A percentile compares a stretch with the other conserved stretches of the same genome.
Evolutionary conservation across 2,888 invertebrate species (phyloP).

Genomic region (Ypsolopha sequella): DNA sequence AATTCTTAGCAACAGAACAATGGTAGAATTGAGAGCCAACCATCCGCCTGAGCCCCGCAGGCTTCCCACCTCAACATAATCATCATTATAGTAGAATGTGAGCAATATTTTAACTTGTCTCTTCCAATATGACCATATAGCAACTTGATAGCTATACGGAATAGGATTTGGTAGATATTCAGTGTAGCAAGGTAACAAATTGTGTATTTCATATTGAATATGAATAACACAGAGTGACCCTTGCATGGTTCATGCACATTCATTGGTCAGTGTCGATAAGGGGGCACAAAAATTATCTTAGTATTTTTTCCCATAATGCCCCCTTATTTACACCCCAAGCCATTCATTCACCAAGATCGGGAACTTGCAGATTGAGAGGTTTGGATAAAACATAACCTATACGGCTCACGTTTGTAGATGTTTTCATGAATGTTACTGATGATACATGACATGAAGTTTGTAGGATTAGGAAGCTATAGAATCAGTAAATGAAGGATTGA

Average conservation of each 20-base stretch:
- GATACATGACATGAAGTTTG: not conserved
- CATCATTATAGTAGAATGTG: no score
- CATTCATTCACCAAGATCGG: not conserved
- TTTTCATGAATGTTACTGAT: not conserved
- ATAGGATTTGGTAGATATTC: constrained; percentile 47
- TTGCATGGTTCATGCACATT: constrained; percentile 25
- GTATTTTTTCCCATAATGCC: no score
- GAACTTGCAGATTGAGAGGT: not conserved
- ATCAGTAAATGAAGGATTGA: not conserved
- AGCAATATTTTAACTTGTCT: constrained; percentile 18
- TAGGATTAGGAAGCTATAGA: not conserved
- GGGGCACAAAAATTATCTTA: no score
- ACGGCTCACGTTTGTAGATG: not conserved
- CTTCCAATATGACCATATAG: constrained; percentile 51
- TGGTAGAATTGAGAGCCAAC: no score
- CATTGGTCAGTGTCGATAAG: no score
- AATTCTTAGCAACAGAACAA: no score
- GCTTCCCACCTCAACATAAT: no score
- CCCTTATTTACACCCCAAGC: no score
- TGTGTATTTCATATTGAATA: constrained; percentile 52
- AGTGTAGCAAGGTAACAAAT: constrained; percentile 66
- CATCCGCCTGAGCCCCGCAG: no score
- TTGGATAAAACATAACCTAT: constrained; percentile 1
- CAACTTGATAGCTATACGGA: constrained; percentile 31
- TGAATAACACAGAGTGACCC: constrained; percentile 67